These are phyloP conservation scores for Equus quagga DNA, from an alignment of 2,113 vertebrate species.

Conservation along the genomic window DNA sequence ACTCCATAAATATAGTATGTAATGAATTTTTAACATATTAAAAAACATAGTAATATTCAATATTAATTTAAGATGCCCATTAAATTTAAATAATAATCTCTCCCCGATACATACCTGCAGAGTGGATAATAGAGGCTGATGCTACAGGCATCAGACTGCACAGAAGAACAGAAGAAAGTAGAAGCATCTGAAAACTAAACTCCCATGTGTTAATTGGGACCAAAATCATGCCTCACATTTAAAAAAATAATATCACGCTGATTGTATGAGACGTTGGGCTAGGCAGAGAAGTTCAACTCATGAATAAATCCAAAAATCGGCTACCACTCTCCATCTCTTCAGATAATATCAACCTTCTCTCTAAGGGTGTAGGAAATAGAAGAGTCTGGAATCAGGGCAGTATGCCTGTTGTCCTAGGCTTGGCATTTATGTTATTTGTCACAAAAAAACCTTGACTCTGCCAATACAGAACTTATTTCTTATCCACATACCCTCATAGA, in stretches of 20 bases:
- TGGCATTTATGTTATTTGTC: not conserved
- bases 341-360: not conserved
- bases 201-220: not conserved
- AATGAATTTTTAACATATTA: not conserved
- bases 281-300: not conserved
- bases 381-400: not conserved
- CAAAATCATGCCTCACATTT: not conserved
- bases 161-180: not conserved
- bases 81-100: not conserved
- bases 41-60: not conserved
- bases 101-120: not conserved
- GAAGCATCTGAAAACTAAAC: not conserved
- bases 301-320: not conserved
- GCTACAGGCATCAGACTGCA: not conserved
- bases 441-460: not conserved
- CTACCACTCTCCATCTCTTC: not conserved
- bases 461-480: not conserved
- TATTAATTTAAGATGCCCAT: not conserved
- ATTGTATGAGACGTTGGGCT: not conserved
- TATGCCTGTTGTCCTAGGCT: not conserved
- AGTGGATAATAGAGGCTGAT: not conserved
- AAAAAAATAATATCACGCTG: not conserved
- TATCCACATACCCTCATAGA: not conserved
- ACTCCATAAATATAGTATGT: not conserved
- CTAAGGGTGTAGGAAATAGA: not conserved